phyloP scores from a whole-genome alignment of 1,140 invertebrate species.

The Catajapyx aquilonaris region DNA sequence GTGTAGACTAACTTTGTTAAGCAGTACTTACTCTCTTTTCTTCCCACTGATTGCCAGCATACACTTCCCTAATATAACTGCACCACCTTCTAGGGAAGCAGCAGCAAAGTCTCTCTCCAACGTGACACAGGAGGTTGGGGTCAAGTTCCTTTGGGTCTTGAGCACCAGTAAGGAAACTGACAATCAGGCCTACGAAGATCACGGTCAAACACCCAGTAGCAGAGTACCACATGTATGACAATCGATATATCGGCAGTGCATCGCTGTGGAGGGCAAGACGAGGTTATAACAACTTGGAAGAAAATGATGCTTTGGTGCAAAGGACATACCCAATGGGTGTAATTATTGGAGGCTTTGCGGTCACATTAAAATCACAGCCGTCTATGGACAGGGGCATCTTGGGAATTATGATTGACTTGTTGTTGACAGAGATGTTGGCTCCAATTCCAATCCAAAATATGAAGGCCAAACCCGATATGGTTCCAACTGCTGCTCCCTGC shows the following conservation, averaged over 20 bases:
- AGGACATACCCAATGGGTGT: too few relatives aligned
- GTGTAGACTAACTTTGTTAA: too few relatives aligned
- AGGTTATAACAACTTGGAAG: too few relatives aligned
- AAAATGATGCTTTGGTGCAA: too few relatives aligned
- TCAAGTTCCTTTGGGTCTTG: slow-evolving; percentile 29
- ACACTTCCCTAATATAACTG: neutral
- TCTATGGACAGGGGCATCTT: slow-evolving; percentile 14
- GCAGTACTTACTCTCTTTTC: too few relatives aligned
- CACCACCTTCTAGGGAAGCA: slow-evolving; percentile 4
- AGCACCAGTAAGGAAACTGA: slow-evolving; percentile 42
- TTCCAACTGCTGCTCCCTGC: slow-evolving; percentile 42
- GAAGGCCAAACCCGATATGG: slow-evolving; percentile 32
- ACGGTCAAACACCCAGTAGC: slow-evolving; percentile 48
- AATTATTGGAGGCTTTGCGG: neutral
- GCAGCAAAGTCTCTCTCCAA: slow-evolving; percentile 6
- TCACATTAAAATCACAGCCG: slow-evolving; percentile 15
- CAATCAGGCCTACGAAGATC: slow-evolving; percentile 40
- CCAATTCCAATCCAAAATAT: slow-evolving; percentile 54
- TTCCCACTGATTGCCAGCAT: too few relatives aligned
- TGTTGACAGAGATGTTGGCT: slow-evolving; percentile 34
- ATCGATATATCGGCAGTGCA: slow-evolving; percentile 24
- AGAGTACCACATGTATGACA: slow-evolving; percentile 59
- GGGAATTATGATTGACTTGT: slow-evolving; percentile 19
- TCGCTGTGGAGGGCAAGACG: slow-evolving; percentile 5
- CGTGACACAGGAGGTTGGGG: slow-evolving; percentile 27